Percentiles rank a stretch among this genome's conserved stretches.
phyloP scores from a whole-genome alignment of 2,888 invertebrate species.

The Augiades crinisus region DNA sequence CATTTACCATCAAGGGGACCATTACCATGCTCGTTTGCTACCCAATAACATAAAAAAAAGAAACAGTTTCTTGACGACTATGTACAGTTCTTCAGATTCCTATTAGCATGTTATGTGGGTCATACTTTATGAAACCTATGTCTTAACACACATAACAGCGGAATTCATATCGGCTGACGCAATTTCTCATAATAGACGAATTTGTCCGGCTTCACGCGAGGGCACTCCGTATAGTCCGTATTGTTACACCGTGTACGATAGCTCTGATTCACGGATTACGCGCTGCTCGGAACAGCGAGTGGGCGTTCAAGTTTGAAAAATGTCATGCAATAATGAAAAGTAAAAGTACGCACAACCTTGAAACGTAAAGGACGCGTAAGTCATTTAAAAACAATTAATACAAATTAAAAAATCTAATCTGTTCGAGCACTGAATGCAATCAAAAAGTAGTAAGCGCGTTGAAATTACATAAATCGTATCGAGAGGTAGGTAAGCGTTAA shows the following conservation, averaged over 20 bases:
- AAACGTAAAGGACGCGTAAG: not conserved
- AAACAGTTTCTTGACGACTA: not conserved
- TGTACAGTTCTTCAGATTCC: not conserved
- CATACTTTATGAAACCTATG: slow-evolving; percentile 1
- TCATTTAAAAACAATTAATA: not conserved
- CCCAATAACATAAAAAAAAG: no score
- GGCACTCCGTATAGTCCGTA: slow-evolving; percentile 6
- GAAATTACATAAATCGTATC: no score
- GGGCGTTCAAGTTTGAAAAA: slow-evolving; percentile 12
- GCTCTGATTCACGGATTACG: not conserved
- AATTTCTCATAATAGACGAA: slow-evolving; percentile 13
- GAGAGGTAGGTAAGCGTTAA: no score
- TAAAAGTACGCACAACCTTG: slow-evolving; percentile 12
- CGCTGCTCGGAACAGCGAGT: slow-evolving; percentile 5
- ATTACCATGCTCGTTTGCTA: no score
- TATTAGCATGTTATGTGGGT: not conserved
- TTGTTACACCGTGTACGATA: no score
- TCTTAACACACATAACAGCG: not conserved
- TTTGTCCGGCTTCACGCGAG: slow-evolving; percentile 16
- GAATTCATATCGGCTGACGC: slow-evolving; percentile 6
- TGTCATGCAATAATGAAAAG: not conserved
- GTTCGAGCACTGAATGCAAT: no score
- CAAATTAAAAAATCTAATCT: not conserved
- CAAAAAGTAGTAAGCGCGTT: no score
- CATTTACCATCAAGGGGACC: no score